These are phyloP conservation scores for Myiagra hebetior DNA, from an alignment of 2,113 vertebrate genomes.

Conservation along the genomic window DNA sequence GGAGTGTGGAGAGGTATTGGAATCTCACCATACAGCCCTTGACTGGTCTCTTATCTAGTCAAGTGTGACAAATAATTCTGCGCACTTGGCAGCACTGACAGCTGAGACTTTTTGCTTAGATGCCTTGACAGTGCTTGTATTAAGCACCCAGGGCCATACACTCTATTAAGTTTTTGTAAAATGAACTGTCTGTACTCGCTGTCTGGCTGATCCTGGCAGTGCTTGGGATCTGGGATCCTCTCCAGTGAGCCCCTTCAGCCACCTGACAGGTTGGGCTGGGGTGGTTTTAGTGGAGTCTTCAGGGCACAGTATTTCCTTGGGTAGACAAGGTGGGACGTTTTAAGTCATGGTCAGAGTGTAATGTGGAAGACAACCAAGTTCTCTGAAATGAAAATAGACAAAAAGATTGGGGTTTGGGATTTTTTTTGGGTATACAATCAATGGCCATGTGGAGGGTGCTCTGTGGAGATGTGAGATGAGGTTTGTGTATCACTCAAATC, in stretches of 20 bases:
- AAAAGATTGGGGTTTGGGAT: neutral
- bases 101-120: conserved; percentile 76
- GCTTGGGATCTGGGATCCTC: conserved; percentile 65
- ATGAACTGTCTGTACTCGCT: conserved; percentile 79
- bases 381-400: neutral
- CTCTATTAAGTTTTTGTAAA: conserved; percentile 83
- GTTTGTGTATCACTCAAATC: neutral
- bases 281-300: neutral
- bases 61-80: conserved; percentile 80
- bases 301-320: neutral
- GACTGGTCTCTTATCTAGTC: conserved; percentile 64
- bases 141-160: conserved; percentile 76
- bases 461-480: accelerated
- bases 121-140: conserved; percentile 77
- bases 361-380: neutral
- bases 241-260: conserved; percentile 34
- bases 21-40: conserved; percentile 31
- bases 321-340: neutral
- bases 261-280: neutral
- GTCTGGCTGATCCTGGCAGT: conserved; percentile 63
- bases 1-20: conserved; percentile 12
- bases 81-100: conserved; percentile 74
- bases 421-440: neutral
- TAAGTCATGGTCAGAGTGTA: neutral
- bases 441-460: neutral